Evolutionary conservation across 2,888 invertebrate species (phyloP).

Genomic region (Sialis lutaria): DNA sequence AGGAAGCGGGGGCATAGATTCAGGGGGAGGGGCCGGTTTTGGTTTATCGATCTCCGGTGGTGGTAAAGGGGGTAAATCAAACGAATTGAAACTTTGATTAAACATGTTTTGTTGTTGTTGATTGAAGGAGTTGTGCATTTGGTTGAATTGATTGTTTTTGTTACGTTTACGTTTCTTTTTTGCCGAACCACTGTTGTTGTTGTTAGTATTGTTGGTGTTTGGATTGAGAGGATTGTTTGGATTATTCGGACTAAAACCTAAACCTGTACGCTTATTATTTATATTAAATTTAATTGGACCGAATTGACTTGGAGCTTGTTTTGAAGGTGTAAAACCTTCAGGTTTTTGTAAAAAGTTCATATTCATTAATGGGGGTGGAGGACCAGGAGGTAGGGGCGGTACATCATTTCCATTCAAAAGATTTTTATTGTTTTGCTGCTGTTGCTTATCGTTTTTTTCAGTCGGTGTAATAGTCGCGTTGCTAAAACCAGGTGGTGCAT

Average conservation of each 20-base stretch:
- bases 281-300: constrained; percentile 36
- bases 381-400: constrained; percentile 40
- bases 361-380: constrained; percentile 27
- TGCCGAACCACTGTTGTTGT: constrained; percentile 30
- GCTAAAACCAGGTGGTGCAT: constrained; percentile 30
- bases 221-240: constrained; percentile 16
- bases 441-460: constrained; percentile 10
- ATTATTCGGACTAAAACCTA: constrained; percentile 21
- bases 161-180: constrained; percentile 67
- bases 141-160: constrained; percentile 31
- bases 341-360: constrained; percentile 22
- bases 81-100: constrained; percentile 14
- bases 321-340: constrained; percentile 18
- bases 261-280: constrained; percentile 23
- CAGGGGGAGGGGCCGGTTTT: constrained; percentile 34
- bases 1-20: constrained; percentile 32
- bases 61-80: constrained; percentile 29
- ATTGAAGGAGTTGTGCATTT: constrained; percentile 8
- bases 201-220: constrained; percentile 21
- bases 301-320: constrained; percentile 23
- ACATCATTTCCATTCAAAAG: constrained; percentile 17
- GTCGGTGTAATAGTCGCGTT: constrained; percentile 20
- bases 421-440: constrained; percentile 20
- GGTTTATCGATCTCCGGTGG: constrained; percentile 27
- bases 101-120: constrained; percentile 23